Base-by-base conservation (phyloP, 2,888 invertebrate species). In the Andrena trimmerana region DNA sequence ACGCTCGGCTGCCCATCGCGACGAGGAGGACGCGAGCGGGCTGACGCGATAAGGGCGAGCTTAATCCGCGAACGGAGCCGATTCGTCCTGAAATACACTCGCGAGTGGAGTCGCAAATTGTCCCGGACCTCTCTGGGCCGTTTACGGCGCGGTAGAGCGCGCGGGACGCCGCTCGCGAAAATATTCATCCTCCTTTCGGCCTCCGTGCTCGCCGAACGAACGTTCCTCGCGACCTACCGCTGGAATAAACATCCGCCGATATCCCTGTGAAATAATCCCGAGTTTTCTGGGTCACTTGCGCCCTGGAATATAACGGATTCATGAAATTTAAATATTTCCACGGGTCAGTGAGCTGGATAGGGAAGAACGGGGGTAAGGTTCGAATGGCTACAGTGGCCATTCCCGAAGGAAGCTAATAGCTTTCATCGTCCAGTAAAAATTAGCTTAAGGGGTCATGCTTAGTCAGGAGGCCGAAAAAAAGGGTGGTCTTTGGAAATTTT, bases 41-140 rank as follows among this genome's bases (percentile, higher is more conserved):
- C n/a, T 16, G 54, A 76, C n/a, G 52, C 66, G 83, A 84, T 59
- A 72, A 80, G 72, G 65, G 62, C 71, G 67, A 68, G 63, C 62
- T 74, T 88, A 79, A 87, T 78, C 70, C 66, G 60, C 20, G 36
- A 59, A 69, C 50, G 13, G 24, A 13, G 24, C 8, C 50, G 48
- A 27, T 27, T 13, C 29, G 27, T 29, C 63, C 1, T 59, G 33
- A 59, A 48, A 33, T 48, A 63, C 54, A 60, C 24, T 20, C 66
- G 57, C 29, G 69, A 71, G 62, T 63, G 79, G 67, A 27, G 13
- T 24, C 31, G 50, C 52, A 29, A 29, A 65, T 60, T 27, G 52
- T 16, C 20, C 27, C 6, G 20, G n/a, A 8, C 13, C 4, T 52
- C 33, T 13, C 16, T 4, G 8, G 24, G 16, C 24, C 42, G 33